Percentiles rank a stretch among this genome's conserved stretches.
Conservation (phyloP, 1,140 invertebrate genomes). For the Agraylea sexmaculata region DNA sequence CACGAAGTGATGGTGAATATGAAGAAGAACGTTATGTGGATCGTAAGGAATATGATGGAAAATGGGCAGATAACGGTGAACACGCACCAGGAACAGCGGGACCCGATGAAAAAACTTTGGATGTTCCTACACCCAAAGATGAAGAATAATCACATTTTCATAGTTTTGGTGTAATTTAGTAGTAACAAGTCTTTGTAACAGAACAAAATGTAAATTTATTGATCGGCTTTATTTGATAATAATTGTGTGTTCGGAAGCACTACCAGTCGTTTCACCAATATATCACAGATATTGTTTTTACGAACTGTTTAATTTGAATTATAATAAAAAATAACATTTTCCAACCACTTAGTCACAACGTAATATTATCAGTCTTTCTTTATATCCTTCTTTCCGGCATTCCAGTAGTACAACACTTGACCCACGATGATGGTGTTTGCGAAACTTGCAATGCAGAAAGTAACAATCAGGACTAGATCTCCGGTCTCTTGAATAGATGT, state of each 20-base stretch:
- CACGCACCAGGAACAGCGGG: constrained; percentile 22
- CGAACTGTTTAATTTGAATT: too few species aligned
- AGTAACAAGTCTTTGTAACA: neutral
- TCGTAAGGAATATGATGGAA: constrained; percentile 46
- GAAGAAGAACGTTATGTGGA: constrained; percentile 49
- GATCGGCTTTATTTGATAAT: neutral
- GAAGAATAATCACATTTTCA: constrained; percentile 23
- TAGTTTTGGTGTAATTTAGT: too few species aligned
- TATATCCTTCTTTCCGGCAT: constrained; percentile 41
- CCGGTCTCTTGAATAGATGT: constrained; percentile 98
- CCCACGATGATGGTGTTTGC: constrained; percentile 75
- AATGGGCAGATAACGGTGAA: constrained; percentile 43
- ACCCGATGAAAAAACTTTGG: constrained; percentile 29
- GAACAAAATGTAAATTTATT: neutral
- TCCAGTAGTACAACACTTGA: constrained; percentile 92
- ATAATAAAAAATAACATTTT: too few species aligned
- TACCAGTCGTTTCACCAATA: too few species aligned
- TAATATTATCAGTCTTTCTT: constrained; percentile 23
- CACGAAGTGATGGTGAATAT: constrained; percentile 59
- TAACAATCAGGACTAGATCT: constrained; percentile 74
- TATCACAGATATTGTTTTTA: too few species aligned
- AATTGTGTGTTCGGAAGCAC: constrained; percentile 1
- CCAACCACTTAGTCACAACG: too few species aligned
- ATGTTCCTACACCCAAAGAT: constrained; percentile 21
- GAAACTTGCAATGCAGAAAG: constrained; percentile 64